Percentiles rank a stretch among this genome's conserved stretches.
Conservation (phyloP, 2,113 vertebrate species). For the Noturus placidus region DNA sequence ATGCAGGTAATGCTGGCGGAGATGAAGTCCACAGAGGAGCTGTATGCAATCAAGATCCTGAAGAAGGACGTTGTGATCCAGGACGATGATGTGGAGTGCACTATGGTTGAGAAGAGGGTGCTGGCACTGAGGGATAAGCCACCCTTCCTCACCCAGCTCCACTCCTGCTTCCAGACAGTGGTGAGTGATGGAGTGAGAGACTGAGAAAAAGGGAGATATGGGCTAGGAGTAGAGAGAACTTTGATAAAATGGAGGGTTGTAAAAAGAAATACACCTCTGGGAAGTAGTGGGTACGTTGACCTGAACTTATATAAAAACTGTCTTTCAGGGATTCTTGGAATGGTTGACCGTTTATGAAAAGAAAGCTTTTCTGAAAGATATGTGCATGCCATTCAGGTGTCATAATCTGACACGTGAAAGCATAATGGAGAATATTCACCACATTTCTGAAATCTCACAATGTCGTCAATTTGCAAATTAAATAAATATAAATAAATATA, state of each 20-base stretch:
- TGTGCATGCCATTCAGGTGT: background rate
- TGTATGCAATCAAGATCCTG: conserved; percentile 95
- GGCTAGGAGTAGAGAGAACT: background rate
- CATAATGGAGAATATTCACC: background rate
- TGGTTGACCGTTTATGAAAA: background rate
- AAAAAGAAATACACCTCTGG: background rate
- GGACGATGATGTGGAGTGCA: conserved; percentile 96
- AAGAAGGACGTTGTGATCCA: conserved; percentile 99
- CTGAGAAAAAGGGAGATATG: background rate
- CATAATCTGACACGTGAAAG: background rate
- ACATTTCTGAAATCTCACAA: background rate
- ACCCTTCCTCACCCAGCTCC: conserved; percentile 91
- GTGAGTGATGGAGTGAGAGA: conserved; percentile 67
- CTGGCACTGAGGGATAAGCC: conserved; percentile 90
- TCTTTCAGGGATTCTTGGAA: background rate
- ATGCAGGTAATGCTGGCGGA: conserved; percentile 94
- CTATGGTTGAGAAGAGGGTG: conserved; percentile 98
- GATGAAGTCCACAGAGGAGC: conserved; percentile 89
- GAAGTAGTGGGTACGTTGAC: background rate
- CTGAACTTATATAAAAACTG: background rate
- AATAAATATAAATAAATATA: background rate
- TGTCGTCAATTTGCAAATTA: background rate
- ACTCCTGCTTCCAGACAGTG: conserved; percentile 98
- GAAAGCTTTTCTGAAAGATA: background rate
- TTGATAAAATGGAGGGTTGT: background rate